Evolutionary conservation across 37 sponge, comb jelly and placozoan species (phyloP), one percentile per base, ranked within the genome.

Genomic region (Bolinopsis microptera): DNA sequence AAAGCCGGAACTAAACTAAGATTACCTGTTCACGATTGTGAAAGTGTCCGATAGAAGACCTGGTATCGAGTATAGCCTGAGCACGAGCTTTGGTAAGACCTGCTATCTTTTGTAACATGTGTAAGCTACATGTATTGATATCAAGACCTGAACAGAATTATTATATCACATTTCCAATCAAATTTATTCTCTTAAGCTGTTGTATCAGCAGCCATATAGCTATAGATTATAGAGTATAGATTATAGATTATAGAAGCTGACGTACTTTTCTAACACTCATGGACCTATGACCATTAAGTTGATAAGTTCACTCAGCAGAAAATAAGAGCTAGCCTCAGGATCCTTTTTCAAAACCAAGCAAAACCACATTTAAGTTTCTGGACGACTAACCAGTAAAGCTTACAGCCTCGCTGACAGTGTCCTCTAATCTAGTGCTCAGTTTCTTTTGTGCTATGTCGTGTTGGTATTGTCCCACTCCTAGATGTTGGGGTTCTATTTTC

Each of bases 401-500:
- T 41, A 86, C 90, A 38, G 67, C 48, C 61, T 86, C 90, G 24
- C 25, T 41, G 35, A 86, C 90, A 34, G 26, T 34, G 8, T 86
- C 48, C 23, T 86, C 61, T 5, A 86, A 38, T 86, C 90, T 39
- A n/a, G 32, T 28, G n/a, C n/a, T 33, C 67, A 86, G 67, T 86
- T 86, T 39, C 25, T 35, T 48, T 1, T 18, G 67, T 5, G 90
- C 67, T 40, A 86, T 48, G 90, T 86, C 90, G 67, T 86, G 90
- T 86, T 86, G 90, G 90, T 86, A 86, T 38, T 86, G 90, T 23
- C 90, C 90, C 16, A 86, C 90, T n/a, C 90, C 90, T 2, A 86
- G 26, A 24, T 86, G 90, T 25, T 86, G 48, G 67, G 90, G 90
- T 27, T 86, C 90, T 24, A 86, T 86, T 38, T 86, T 86, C 25